Conservation (phyloP, 1,140 invertebrate genomes). For the Drosophila watanabei region DNA sequence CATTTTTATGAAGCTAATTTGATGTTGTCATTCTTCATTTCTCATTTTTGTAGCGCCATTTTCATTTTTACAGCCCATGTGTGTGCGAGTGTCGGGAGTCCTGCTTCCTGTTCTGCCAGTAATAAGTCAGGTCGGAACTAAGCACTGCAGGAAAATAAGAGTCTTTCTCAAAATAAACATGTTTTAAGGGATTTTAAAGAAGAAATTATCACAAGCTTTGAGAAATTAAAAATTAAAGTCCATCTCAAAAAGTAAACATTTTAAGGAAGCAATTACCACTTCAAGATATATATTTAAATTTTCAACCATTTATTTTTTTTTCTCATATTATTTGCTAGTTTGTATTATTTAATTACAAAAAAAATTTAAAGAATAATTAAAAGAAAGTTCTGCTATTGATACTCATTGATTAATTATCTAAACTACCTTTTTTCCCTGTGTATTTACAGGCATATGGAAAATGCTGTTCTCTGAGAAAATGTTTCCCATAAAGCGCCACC, state of each 20-base stretch:
- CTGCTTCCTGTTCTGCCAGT: constrained; percentile 10
- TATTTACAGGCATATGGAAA: constrained; percentile 41
- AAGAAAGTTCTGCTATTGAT: too few relatives aligned
- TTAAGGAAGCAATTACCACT: too few relatives aligned
- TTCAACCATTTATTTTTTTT: neutral
- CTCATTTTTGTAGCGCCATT: constrained; percentile 79
- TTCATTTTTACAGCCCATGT: constrained; percentile 70
- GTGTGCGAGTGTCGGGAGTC: constrained; percentile 18
- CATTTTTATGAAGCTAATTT: constrained; percentile 84
- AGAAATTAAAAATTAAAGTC: neutral
- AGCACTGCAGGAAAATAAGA: neutral
- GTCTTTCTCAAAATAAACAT: fast-evolving
- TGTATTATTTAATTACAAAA: too few relatives aligned
- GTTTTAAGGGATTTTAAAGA: neutral
- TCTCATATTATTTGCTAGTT: too few relatives aligned
- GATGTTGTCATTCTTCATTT: constrained; percentile 83
- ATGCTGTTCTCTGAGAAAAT: constrained; percentile 37
- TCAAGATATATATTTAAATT: too few relatives aligned
- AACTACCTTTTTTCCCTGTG: neutral
- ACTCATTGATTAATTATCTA: too few relatives aligned
- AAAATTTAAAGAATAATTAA: too few relatives aligned
- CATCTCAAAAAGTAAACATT: too few relatives aligned
- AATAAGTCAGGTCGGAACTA: constrained; percentile 36
- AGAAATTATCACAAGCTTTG: neutral
- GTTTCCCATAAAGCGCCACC: constrained; percentile 71